Evolutionary conservation across 2,888 invertebrate genomes (phyloP), one percentile per base, ranked within the genome.

Genomic region (Drosophila falleni): DNA sequence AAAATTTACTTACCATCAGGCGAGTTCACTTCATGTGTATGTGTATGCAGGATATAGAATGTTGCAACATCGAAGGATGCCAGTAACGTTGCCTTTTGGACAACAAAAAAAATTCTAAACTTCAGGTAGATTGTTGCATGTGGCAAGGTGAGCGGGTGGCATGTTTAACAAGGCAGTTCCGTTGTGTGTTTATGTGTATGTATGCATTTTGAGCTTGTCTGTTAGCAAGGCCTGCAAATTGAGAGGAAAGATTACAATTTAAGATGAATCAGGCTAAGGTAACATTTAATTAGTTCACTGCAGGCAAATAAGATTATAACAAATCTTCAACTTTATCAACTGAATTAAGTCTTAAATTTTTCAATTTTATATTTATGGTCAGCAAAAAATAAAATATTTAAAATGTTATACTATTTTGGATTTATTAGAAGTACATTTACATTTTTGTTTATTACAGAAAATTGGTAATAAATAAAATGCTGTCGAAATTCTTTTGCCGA

Each of bases 1-100:
- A 71, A 89, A 81, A 86, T 77, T 87, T 81, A 74, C 88, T 76
- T 76, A 72, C 33, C 62, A 72, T 51, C 69, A 50, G 50, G 35
- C 13, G 29, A 33, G 51, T 13, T 23, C 23, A 16, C 47, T 44
- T 31, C 59, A n/a, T 23, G 19, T 37, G 33, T 63, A 16, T 53
- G 42, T 41, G 39, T 31, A 29, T 46, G 35, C 19, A 37, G 53
- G 35, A 39, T 37, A 37, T 31, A 35, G 71, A 46, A 56, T 41
- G 37, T 15, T 51, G 39, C 60, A 50, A 44, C 35, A 62, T 16
- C 15, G 33, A 3, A 42, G 10, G 68, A 58, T 49, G 56, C 71
- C 31, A 31, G 15, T 50, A 50, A 42, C 31, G 55, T 37, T 54
- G 51, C 23, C 41, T 46, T 46, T 23, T 23, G 16, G n/a, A 15